Percentiles rank a stretch among this genome's conserved stretches.
Conservation (phyloP, 1,140 invertebrate genomes). For the Drosophila sproati region DNA sequence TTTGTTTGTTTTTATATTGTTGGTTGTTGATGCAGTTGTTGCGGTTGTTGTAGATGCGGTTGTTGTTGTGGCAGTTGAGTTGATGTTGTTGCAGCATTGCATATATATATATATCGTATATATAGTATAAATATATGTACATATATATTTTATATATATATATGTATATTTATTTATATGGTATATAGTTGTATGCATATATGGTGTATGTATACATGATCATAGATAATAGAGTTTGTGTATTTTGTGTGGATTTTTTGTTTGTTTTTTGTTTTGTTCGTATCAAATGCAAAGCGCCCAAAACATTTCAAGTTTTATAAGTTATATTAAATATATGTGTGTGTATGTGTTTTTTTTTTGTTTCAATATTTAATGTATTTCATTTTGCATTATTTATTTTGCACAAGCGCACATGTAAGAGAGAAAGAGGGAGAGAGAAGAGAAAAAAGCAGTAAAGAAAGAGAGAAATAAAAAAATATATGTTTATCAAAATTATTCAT, state of each 20-base stretch:
- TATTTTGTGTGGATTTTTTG: constrained; percentile 13
- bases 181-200: constrained; percentile 20
- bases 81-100: constrained; percentile 33
- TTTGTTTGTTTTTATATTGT: constrained; percentile 11
- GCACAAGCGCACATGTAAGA: constrained; percentile 78
- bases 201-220: constrained; percentile 38
- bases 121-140: constrained; percentile 27
- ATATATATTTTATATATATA: constrained; percentile 27
- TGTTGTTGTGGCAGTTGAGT: constrained; percentile 39
- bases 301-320: constrained; percentile 24
- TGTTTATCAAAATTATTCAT: constrained; percentile 67
- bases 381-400: constrained; percentile 38
- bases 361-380: constrained; percentile 10
- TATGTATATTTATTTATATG: constrained; percentile 19
- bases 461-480: constrained; percentile 71
- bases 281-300: constrained; percentile 45
- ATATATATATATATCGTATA: constrained; percentile 22
- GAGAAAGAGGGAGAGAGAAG: constrained; percentile 66
- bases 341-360: constrained; percentile 25
- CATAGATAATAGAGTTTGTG: constrained; percentile 20
- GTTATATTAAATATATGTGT: constrained; percentile 34
- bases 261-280: constrained; percentile 26
- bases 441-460: constrained; percentile 64
- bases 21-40: constrained; percentile 33
- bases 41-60: constrained; percentile 26